Conservation (phyloP, 2,797 vertebrate species). For the Ficedula albicollis region DNA sequence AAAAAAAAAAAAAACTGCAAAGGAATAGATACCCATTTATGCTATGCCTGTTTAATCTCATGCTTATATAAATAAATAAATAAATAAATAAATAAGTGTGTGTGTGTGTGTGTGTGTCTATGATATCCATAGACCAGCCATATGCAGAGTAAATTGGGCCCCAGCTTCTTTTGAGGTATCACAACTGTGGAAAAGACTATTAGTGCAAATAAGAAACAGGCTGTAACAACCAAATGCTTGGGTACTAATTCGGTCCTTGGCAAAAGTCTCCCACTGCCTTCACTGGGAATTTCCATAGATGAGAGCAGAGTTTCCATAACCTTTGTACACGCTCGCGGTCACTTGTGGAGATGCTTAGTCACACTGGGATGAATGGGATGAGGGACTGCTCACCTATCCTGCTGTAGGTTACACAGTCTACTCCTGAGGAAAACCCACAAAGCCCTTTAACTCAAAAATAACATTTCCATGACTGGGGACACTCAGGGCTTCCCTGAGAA, state of each 20-base stretch:
- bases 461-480: not conserved
- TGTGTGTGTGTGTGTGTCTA: no score
- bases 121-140: not conserved
- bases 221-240: not conserved
- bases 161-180: not conserved
- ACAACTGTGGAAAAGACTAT: not conserved
- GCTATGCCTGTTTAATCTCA: not conserved
- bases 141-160: not conserved
- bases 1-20: not conserved
- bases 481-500: not conserved
- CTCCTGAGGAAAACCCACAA: not conserved
- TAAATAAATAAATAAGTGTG: no score
- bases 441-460: not conserved
- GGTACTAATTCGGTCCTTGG: not conserved
- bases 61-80: no score
- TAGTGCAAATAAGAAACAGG: not conserved
- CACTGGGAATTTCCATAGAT: not conserved
- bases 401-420: not conserved
- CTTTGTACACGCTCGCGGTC: not conserved
- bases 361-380: not conserved
- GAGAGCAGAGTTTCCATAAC: conserved; percentile 1
- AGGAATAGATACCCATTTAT: not conserved
- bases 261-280: not conserved
- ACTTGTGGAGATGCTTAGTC: not conserved
- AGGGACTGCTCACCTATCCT: not conserved